Conservation (phyloP, 2,113 vertebrate species). For the Irena cyanogastra region DNA sequence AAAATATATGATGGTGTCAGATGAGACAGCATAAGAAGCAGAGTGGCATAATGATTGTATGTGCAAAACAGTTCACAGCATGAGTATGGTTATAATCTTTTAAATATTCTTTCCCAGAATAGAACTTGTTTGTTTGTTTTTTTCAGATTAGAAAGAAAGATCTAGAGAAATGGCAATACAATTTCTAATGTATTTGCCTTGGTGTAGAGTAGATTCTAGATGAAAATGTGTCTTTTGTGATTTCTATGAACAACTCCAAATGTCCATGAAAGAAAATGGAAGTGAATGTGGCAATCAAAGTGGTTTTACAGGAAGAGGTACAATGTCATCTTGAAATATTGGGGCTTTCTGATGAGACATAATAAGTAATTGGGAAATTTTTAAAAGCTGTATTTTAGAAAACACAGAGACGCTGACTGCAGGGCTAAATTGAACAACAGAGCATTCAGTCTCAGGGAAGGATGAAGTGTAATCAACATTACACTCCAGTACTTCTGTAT, state of each 20-base stretch:
- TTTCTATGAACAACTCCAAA: neutral
- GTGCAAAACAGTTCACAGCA: neutral
- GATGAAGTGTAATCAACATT: neutral
- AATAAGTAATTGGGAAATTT: neutral
- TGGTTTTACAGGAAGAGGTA: neutral
- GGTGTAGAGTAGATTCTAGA: neutral
- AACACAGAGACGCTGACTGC: neutral
- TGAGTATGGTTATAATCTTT: neutral
- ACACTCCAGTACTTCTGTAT: neutral
- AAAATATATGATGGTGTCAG: neutral
- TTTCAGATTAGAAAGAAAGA: neutral
- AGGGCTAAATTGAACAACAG: neutral
- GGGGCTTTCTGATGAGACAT: neutral
- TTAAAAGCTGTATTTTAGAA: neutral
- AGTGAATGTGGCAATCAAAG: neutral
- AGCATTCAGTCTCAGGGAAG: neutral
- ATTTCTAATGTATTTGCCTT: neutral
- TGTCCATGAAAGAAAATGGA: neutral
- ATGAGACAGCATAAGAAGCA: neutral
- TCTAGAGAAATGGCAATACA: neutral
- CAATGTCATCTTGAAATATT: neutral
- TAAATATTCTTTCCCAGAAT: neutral
- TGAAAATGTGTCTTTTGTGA: neutral
- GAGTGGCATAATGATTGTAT: neutral
- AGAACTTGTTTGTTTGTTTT: neutral